Evolutionary conservation across 2,888 invertebrate species (phyloP), one percentile per base, ranked within the genome.

Genomic region (Nemotelus pantherinus): DNA sequence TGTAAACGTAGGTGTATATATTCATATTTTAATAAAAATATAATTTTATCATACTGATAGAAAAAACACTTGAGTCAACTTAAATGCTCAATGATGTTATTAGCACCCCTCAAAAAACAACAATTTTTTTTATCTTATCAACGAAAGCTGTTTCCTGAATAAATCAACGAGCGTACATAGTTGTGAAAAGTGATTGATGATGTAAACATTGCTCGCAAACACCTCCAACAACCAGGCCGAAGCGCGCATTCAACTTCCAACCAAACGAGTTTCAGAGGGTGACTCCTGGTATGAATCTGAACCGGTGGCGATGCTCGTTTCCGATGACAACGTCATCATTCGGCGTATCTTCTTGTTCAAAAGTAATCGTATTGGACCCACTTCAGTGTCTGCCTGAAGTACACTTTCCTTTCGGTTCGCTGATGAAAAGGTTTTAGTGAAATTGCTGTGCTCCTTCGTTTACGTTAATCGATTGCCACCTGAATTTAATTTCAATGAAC

Each of bases 181-280:
- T 71, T 53, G 55, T 43, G 65, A 71, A 53, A 57, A 71, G 71
- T 71, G 71, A 71, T 71, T 71, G 71, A 71, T 71, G 71, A 71
- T 71, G 71, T 55, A 71, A 71, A 71, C 71, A 71, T 55, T 48
- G 45, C 65, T 65, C 10, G 3, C 47, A 47, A 65, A 45, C 47
- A 44, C 63, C 7, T 2, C 41, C 39, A 43, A 63, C 39, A 65
- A 6, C 4, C 10, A 65, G 9, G 43, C 2, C 25, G 25, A 41
- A 1, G 63, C 63, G 25, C 43, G 9, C 43, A 65, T 45, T 25
- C 45, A 65, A 45, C 47, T 65, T 65, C 65, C 44, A 65, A 44
- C 65, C 45, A 10, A 65, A 45, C 65, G 47, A 45, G 47, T 45
- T 9, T 5, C 25, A n/a, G 3, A 44, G 47, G 47, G 10, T 65